Evolutionary conservation across 1,140 invertebrate species (phyloP), one percentile per base, ranked within the genome.

Genomic region (Megalopta genalis): DNA sequence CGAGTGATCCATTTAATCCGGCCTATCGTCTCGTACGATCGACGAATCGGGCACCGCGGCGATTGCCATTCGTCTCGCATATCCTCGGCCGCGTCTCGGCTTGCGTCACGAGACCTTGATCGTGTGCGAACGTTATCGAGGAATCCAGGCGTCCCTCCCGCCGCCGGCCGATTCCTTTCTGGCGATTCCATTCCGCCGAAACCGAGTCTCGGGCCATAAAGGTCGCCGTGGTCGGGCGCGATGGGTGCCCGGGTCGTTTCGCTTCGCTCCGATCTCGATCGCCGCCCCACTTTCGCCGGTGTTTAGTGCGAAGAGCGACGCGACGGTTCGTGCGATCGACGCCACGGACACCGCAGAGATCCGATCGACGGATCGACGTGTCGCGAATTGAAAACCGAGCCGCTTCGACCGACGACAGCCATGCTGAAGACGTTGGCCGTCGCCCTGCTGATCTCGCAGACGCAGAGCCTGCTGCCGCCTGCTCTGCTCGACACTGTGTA

Each of bases 401-500:
- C n/a, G n/a, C n/a, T n/a, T n/a, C n/a, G n/a, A n/a, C n/a, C n/a
- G n/a, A n/a, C n/a, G n/a, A n/a, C n/a, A n/a, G 54, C 23, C 7
- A 85, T 86, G 80, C 18, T 76, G 6, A 72, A 42, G 18, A 27
- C 6, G 3, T 72, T 68, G 6, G 1, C 18, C 5, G 32, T 1
- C 0, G 0, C 78, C 6, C 46, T 84, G 4, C 18, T 72, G 0
- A 23, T 85, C 16, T 60, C 65, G 0, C 25, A 37, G 12, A 79
- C 10, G 37, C 65, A 49, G n/a, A 46, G 27, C 14, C 57, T 85
- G 0, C 0, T 84, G 8, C 21, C 83, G 0, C 27, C 79, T 2
- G 27, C 21, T 1, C 27, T 84, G 7, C 25, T 84, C 10, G 81
- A 86, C 25, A 69, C 49, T 27, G 16, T 86, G 1, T 49, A 72